phyloP scores from a whole-genome alignment of 2,113 vertebrate genomes.

The Bettongia penicillata region DNA sequence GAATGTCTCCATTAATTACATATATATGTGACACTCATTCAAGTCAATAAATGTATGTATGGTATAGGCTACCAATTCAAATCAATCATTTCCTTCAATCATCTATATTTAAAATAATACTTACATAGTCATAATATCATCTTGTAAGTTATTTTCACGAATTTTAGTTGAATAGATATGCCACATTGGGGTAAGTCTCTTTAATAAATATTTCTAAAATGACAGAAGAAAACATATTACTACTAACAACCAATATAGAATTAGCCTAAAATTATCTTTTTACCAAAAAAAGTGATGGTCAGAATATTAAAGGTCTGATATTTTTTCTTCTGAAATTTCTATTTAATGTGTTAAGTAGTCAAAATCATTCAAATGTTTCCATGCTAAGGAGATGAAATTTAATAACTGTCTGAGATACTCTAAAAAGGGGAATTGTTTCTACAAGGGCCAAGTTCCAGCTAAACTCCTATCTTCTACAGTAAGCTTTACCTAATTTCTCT shows the following conservation, averaged over 20 bases:
- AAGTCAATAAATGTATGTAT: background rate
- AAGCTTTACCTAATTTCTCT: background rate
- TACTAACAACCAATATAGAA: conserved; percentile 8
- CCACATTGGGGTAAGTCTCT: conserved; percentile 84
- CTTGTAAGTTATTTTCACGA: conserved; percentile 77
- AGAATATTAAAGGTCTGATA: conserved; percentile 17
- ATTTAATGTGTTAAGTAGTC: background rate
- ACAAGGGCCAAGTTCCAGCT: background rate
- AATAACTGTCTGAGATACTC: background rate
- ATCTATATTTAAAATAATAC: conserved; percentile 66
- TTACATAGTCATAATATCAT: conserved; percentile 83
- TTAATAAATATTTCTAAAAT: conserved; percentile 87
- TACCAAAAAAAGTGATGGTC: background rate
- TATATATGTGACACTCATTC: background rate
- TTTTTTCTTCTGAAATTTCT: conserved; percentile 39
- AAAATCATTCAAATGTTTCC: background rate
- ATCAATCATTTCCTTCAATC: conserved; percentile 42
- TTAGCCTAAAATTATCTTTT: conserved; percentile 29
- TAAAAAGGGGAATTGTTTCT: background rate
- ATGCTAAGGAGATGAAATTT: background rate
- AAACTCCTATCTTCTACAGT: background rate
- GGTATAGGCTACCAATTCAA: background rate
- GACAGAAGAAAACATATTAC: conserved; percentile 69
- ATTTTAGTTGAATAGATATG: conserved; percentile 82
- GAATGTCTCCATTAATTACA: background rate